Evolutionary conservation across 2,888 invertebrate species (phyloP), one percentile per base, ranked within the genome.

Genomic region (Meghimatium bilineatum): DNA sequence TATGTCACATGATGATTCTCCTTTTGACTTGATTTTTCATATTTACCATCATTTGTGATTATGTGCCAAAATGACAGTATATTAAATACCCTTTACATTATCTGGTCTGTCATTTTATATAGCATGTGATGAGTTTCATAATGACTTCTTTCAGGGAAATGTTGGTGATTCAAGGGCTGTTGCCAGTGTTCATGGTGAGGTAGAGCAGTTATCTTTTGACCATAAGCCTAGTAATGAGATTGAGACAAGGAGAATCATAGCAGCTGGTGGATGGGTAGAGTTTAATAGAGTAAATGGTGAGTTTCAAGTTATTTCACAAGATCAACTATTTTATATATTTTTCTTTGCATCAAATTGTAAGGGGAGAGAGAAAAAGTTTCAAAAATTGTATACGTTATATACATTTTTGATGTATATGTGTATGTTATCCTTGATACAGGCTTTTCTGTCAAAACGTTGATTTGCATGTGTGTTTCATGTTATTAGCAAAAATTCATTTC

Each of bases 201-300:
- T 96, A 78, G 96, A 96, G 91, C 95, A 96, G 75, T 93, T 96
- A 56, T 98, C 98, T 17, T 95, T 96, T 90, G 99, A 99, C 94
- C 99, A 99, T 94, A 99, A 99, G 93, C 99, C 99, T 3, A 96
- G 96, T 92, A 96, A 98, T 92, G 96, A 97, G 87, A 95, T 95
- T 69, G 99, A 99, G 94, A 95, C 96, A 32, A 96, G 96, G 86
- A 95, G 99, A 89, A 99, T 99, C 89, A 93, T 94, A 60, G 97
- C 97, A 0, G 99, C 98, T 60, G 99, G 99, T 8, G 99, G 99
- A 78, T 99, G 97, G 96, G 99, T 99, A 1, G 98, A 99, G 93
- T 96, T 97, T 90, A 98, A 98, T 94, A 95, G 99, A 89, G 99
- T 99, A n/a, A 99, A 99, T 94, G 99, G 99, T 91, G 85, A 82